A percentile compares a stretch with the other conserved stretches of the same genome.
Evolutionary conservation across 1,140 invertebrate genomes (phyloP).

Genomic region (Drosophila subpulchrella): DNA sequence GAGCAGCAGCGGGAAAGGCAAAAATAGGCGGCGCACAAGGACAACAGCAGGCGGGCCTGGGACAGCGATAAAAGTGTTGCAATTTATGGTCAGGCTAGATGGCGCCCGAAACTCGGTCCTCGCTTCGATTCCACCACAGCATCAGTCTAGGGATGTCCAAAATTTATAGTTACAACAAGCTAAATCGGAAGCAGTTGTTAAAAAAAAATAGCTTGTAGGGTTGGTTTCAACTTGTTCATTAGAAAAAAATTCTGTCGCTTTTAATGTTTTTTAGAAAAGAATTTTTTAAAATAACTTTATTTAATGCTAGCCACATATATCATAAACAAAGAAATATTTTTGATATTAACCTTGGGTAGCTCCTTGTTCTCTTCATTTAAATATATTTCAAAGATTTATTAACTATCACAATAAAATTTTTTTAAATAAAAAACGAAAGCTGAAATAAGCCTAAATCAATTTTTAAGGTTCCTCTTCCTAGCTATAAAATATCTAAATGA

Average conservation of each 20-base stretch:
- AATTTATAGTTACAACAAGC: not conserved
- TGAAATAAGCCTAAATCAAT: not conserved
- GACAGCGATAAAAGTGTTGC: slow-evolving; percentile 76
- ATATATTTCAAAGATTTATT: too few species aligned
- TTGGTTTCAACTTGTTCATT: too few species aligned
- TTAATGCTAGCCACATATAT: too few species aligned
- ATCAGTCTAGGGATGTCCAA: slow-evolving; percentile 8
- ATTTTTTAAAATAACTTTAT: too few species aligned
- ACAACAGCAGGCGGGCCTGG: slow-evolving; percentile 59
- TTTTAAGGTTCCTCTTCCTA: not conserved
- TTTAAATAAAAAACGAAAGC: too few species aligned
- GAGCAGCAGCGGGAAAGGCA: slow-evolving; percentile 31
- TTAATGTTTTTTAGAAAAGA: too few species aligned
- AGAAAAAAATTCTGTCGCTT: too few species aligned
- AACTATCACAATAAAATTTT: too few species aligned
- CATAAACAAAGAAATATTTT: too few species aligned
- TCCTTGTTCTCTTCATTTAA: too few species aligned
- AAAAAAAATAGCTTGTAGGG: too few species aligned
- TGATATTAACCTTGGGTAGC: too few species aligned
- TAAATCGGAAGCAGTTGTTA: not conserved
- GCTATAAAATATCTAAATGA: not conserved
- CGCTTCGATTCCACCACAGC: slow-evolving; percentile 9
- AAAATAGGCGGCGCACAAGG: slow-evolving; percentile 71
- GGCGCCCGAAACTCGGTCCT: slow-evolving; percentile 49
- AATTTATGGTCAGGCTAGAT: slow-evolving; percentile 77